These are phyloP conservation scores for Pteria penguin DNA, from an alignment of 2,888 invertebrate species.

Conservation along the genomic window DNA sequence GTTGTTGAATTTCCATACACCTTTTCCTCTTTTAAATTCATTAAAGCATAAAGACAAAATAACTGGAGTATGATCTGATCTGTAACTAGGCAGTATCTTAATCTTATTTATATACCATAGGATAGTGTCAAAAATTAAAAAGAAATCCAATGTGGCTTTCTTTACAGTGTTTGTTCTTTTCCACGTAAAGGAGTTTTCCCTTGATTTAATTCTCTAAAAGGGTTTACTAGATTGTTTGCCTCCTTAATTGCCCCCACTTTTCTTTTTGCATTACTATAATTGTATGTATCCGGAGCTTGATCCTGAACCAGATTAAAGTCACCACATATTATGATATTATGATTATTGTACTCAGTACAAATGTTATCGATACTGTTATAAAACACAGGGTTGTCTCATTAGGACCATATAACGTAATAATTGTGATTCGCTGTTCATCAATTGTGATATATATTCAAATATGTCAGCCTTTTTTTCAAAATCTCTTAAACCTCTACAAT, in stretches of 20 bases:
- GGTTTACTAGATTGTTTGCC: conserved; percentile 6
- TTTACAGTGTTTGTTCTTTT: conserved; percentile 2
- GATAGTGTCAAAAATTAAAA: not conserved
- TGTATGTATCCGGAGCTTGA: not conserved
- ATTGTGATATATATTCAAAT: not conserved
- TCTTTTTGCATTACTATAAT: conserved; percentile 1
- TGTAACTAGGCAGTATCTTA: conserved; percentile 5
- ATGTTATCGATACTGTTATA: not conserved
- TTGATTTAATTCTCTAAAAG: not conserved
- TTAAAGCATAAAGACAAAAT: conserved; percentile 1
- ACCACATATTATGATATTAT: not conserved
- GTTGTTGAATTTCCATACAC: conserved; percentile 27
- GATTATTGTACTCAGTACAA: not conserved
- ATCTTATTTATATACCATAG: not conserved
- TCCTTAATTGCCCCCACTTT: conserved; percentile 10
- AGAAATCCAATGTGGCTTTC: conserved; percentile 5
- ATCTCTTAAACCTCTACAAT: not conserved
- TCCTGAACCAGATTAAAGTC: not conserved
- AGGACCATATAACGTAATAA: not conserved
- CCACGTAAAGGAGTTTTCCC: not conserved
- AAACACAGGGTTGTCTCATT: not conserved
- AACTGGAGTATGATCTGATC: conserved; percentile 14
- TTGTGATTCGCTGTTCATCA: not conserved
- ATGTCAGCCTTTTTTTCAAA: not conserved
- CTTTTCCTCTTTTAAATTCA: conserved; percentile 7